phyloP scores from a whole-genome alignment of 2,797 vertebrate genomes.

The Eospalax fontanierii region DNA sequence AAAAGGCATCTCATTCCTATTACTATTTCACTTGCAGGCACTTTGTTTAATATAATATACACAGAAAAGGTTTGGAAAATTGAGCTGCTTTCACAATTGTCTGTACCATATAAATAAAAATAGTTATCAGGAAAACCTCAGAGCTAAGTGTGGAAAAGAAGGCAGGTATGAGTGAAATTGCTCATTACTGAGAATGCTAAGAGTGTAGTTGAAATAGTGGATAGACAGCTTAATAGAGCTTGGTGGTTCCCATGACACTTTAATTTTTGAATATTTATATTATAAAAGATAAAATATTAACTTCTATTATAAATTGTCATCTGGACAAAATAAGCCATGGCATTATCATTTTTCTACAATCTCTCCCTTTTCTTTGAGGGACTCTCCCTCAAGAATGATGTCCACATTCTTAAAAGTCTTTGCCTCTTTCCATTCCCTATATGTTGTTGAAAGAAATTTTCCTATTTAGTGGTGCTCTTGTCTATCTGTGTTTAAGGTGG shows the following conservation, averaged over 20 bases:
- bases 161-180: constrained; percentile 19
- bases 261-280: constrained; percentile 57
- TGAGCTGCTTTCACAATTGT: constrained; percentile 39
- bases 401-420: not conserved
- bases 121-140: constrained; percentile 56
- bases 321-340: not conserved
- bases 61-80: constrained; percentile 14
- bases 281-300: constrained; percentile 43
- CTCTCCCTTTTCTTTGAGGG: not conserved
- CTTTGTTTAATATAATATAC: not conserved
- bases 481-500: too few species aligned
- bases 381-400: not conserved
- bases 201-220: constrained; percentile 37
- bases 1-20: not conserved
- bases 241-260: constrained; percentile 30
- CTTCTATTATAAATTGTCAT: not conserved
- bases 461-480: too few species aligned
- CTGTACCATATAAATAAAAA: constrained; percentile 53
- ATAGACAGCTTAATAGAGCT: not conserved
- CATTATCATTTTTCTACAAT: not conserved
- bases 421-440: not conserved
- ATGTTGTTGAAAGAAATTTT: not conserved
- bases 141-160: constrained; percentile 55
- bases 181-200: constrained; percentile 48
- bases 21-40: constrained; percentile 32